Evolutionary conservation across 92 coral and sea anemone species (phyloP).

Genomic region (Epizoanthus illoricatus): DNA sequence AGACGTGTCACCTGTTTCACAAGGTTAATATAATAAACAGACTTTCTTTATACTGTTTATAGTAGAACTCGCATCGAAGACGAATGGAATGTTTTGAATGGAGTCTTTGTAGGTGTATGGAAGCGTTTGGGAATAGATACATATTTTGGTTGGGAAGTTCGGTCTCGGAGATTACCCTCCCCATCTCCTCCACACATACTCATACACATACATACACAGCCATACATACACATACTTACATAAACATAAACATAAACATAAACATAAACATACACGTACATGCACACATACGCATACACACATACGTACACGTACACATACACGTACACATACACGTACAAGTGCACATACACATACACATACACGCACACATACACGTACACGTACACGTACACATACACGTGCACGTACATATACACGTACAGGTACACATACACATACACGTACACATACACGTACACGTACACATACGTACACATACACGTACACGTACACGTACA

Average conservation of each 20-base stretch:
- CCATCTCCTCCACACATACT: too few species aligned
- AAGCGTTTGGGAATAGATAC: too few species aligned
- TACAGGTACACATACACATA: background rate
- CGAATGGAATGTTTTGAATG: too few species aligned
- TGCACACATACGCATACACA: conserved; percentile 4
- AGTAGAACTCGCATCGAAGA: background rate
- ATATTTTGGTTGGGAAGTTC: background rate
- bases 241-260: background rate
- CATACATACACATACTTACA: background rate
- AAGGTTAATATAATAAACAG: conserved; percentile 55
- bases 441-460: too few species aligned
- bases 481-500: background rate
- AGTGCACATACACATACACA: background rate
- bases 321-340: too few species aligned
- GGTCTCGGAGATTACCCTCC: background rate
- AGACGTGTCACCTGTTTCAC: conserved; percentile 92
- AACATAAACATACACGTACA: background rate
- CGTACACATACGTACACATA: background rate
- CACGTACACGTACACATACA: background rate
- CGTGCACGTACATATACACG: background rate
- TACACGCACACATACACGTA: background rate
- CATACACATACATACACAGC: background rate
- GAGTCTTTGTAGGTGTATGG: background rate
- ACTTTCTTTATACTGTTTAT: background rate
- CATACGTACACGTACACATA: background rate